Evolutionary conservation across 2,113 vertebrate genomes (phyloP), one percentile per base, ranked within the genome.

Genomic region (Aramus guarauna): DNA sequence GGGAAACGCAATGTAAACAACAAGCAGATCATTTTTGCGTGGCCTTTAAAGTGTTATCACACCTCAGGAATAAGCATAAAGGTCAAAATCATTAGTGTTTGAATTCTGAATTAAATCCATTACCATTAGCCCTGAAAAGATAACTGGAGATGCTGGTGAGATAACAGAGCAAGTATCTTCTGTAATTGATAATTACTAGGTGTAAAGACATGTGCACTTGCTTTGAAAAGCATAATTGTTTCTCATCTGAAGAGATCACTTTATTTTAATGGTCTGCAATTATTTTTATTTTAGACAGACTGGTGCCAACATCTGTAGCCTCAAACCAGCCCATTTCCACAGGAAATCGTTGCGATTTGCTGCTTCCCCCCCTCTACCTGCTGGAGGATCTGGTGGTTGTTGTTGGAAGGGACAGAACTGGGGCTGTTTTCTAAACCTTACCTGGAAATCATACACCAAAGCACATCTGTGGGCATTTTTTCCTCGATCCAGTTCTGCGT

Each of bases 141-240:
- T 88, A 94, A 88, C 94, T 81, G 91, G 96, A 97, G 96, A 96
- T 95, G 79, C 88, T 92, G 92, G 90, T 94, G 93, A 87, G 96
- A 95, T 96, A 96, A 93, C 90, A 85, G 96, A 92, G 85, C 56
- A 95, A 81, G 89, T 96, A 94, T 84, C 87, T 74, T 68, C 94
- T 78, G 68, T 93, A 96, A 96, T 88, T 96, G 97, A 92, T 96
- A 96, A 97, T 96, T 96, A 94, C 13, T 32, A 83, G 90, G 85
- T 96, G 91, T 88, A 94, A 90, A 94, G 92, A 88, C 29, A 58
- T 15, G 2, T 89, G 56, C 10, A 75, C 85, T 94, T 90, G 81
- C 91, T 91, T 96, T 95, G 90, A 96, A 95, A 97, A 92, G 50
- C 79, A 24, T 93, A 96, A 97, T 96, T 90, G 91, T 94, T 95